Percentiles rank a stretch among this genome's conserved stretches.
Evolutionary conservation across 2,113 vertebrate genomes (phyloP).

Genomic region (Raja brachyura): DNA sequence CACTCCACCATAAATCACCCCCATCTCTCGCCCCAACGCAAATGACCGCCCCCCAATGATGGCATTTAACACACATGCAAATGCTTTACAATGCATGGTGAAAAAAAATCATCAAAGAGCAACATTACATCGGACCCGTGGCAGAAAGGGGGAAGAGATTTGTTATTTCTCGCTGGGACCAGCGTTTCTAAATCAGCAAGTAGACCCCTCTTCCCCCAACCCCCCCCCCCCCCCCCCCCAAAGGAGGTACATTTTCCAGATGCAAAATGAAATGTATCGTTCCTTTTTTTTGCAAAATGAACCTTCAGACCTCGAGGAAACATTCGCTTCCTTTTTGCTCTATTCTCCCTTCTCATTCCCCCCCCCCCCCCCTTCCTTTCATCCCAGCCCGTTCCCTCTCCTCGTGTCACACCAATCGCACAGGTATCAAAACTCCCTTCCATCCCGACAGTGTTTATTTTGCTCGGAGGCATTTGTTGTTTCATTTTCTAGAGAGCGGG

Average conservation of each 20-base stretch:
- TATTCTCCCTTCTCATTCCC: background rate
- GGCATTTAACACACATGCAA: background rate
- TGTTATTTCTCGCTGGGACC: background rate
- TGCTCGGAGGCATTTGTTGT: background rate
- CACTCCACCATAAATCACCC: no score
- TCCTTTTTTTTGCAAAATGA: no score
- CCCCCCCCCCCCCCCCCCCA: no score
- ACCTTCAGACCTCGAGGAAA: background rate
- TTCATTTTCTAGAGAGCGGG: background rate
- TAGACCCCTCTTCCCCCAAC: background rate
- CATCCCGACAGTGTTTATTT: background rate
- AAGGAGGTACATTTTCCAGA: background rate
- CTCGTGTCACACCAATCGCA: background rate
- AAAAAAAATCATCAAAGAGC: background rate
- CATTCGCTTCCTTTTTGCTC: no score
- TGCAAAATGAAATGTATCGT: no score
- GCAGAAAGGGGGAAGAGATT: background rate
- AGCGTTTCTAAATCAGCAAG: background rate
- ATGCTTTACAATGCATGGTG: background rate
- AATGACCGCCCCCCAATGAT: constrained; percentile 31
- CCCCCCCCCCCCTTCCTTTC: no score
- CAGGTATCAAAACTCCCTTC: background rate
- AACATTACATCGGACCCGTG: background rate
- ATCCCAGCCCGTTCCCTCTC: background rate
- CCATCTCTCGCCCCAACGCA: constrained; percentile 38